Evolutionary conservation across 2,888 invertebrate species (phyloP), one percentile per base, ranked within the genome.

Genomic region (Griposia aprilina): DNA sequence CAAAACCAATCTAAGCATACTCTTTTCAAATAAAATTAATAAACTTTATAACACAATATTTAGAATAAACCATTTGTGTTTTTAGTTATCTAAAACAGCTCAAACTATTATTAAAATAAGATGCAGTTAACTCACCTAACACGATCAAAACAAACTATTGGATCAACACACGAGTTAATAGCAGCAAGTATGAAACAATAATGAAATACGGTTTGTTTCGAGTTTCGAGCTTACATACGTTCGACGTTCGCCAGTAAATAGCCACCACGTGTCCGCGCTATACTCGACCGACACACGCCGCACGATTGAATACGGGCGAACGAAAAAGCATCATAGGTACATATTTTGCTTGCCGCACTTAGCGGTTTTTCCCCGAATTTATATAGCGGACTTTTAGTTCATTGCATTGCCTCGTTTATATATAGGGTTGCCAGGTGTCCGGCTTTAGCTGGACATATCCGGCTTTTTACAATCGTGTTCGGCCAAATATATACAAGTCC

Each of bases 311-410:
- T 68, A 50, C 15, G 30, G 23, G 30, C 23, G 30, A 30, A 30
- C 41, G 23, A 68, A 52, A 23, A 36, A 41, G n/a, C 2, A n/a
- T 45, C 17, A 17, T 23, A 11, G 2, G 3, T 13, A 15, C 13
- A n/a, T 17, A 17, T 15, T 65, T 41, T 17, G 65, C 50, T 30
- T n/a, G 15, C 41, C 50, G n/a, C 57, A 20, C 6, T 10, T 52
- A 7, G 13, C 55, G 57, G 79, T 74, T 74, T 66, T 57, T 66
- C 74, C 79, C 81, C 74, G n/a, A 50, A 63, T 20, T 65, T 0
- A n/a, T 57, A 15, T 15, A 63, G 30, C 15, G 45, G 23, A 45
- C n/a, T 72, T 57, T 80, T 52, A 60, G 8, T 23, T 78, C 8
- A 17, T 30, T 65, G 20, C 10, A 20, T 30, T 57, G 30, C 15